Evolutionary conservation across 1,140 invertebrate species (phyloP).

Genomic region (Ostrea denselamellosa): DNA sequence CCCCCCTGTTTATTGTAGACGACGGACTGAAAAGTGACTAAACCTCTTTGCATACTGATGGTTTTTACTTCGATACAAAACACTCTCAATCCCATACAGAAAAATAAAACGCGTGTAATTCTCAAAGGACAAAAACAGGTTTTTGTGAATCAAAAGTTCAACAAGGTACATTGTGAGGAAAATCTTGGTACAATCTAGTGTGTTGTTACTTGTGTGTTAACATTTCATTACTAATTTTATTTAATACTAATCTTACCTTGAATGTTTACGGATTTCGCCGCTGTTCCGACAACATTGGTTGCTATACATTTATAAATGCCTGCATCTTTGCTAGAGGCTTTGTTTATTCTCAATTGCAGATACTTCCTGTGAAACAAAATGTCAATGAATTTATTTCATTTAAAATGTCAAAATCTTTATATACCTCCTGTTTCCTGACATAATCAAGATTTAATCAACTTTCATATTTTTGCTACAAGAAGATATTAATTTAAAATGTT

Average conservation of each 20-base stretch:
- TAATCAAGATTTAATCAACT: too few species aligned
- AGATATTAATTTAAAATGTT: not conserved
- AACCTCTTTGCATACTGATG: not conserved
- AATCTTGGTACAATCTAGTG: not conserved
- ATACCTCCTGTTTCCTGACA: too few species aligned
- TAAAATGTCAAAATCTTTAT: not conserved
- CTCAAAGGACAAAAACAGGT: not conserved
- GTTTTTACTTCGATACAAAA: not conserved
- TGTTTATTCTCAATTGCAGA: constrained; percentile 55
- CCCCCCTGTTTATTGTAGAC: constrained; percentile 12
- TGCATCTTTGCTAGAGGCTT: constrained; percentile 36
- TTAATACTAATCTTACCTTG: constrained; percentile 42
- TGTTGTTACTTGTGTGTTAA: not conserved
- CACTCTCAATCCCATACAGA: not conserved
- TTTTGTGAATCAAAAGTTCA: not conserved
- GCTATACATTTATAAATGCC: constrained; percentile 57
- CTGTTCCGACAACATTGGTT: constrained; percentile 57
- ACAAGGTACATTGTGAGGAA: not conserved
- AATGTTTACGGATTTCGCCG: constrained; percentile 23
- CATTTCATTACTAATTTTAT: not conserved
- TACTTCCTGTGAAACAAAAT: constrained; percentile 50
- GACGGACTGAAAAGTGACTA: not conserved
- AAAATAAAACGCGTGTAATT: not conserved
- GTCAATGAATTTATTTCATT: not conserved
- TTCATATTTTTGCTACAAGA: too few species aligned